A percentile compares a stretch with the other conserved stretches of the same genome.
phyloP scores from a whole-genome alignment of 2,888 invertebrate genomes.

The Oligia latruncula region DNA sequence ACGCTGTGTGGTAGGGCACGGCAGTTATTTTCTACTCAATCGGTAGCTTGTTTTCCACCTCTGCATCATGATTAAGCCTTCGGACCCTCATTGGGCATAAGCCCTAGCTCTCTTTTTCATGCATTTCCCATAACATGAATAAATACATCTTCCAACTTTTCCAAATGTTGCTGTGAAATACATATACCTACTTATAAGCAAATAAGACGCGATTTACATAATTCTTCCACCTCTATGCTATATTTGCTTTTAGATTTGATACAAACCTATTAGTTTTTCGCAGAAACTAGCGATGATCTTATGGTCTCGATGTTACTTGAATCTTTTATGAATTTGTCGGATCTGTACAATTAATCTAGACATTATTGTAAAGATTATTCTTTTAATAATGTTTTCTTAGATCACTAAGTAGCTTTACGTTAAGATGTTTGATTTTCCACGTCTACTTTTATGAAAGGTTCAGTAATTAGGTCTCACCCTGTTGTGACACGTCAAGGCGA shows the following conservation, averaged over 20 bases:
- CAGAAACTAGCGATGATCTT: constrained; percentile 4
- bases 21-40: not conserved
- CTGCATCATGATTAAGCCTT: not conserved
- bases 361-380: not conserved
- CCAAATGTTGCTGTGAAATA: not conserved
- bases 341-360: not conserved
- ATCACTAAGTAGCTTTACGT: not conserved
- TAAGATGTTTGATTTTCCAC: not conserved
- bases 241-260: constrained; percentile 12
- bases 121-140: not conserved
- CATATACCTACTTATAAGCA: too few species aligned
- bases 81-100: not conserved
- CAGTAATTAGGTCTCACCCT: constrained; percentile 16
- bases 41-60: not conserved
- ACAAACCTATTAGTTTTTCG: constrained; percentile 1
- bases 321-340: not conserved
- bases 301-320: not conserved
- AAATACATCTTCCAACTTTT: constrained; percentile 12
- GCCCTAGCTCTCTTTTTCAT: not conserved
- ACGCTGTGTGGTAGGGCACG: not conserved
- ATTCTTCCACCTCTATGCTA: constrained; percentile 19
- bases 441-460: constrained; percentile 11
- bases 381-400: not conserved
- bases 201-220: not conserved
- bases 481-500: constrained; percentile 39